Base-by-base conservation (phyloP, 2,888 invertebrate species). In the Plusia festucae region DNA sequence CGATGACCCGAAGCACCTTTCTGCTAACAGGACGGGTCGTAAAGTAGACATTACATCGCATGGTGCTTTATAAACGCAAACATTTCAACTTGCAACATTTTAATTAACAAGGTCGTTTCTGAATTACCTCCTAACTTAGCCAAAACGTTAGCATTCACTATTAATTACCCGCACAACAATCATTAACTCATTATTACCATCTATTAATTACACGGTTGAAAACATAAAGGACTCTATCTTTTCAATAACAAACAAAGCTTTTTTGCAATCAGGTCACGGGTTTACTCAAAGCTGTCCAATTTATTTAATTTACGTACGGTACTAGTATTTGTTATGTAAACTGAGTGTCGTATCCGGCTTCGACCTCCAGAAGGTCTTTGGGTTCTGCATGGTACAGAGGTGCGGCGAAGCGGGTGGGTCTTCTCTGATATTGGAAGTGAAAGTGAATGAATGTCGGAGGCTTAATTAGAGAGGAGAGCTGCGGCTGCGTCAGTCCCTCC, bases 361-460 rank as follows among this genome's bases (percentile, higher is more conserved):
- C 89, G 94, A 93, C 94, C 94, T 94, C 94, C 91, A 90, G 93
- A 94, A 94, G 94, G 94, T 93, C 93, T 92, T 82, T 76, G 81
- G 85, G 87, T 87, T 87, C 81, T 85, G 85, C 85, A 83, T 84
- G 80, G 84, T 84, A 85, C 87, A 88, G 89, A 89, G 89, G 90
- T 86, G 88, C 88, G 88, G 86, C 84, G 88, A 81, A 86, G 87
- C 89, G 85, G 88, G 88, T 86, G 90, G 90, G 86, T 92, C 93
- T 89, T 93, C 91, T 91, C 91, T 90, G 86, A 84, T 90, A 91
- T 93, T 94, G 91, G 93, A 95, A 95, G 95, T 95, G 95, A 95
- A 95, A 95, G 95, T 94, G 93, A 94, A 93, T 93, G 95, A 94
- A 93, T 93, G 92, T 89, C 92, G 86, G 91, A 93, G 93, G 90